Evolutionary conservation across 2,888 invertebrate genomes (phyloP), one percentile per base, ranked within the genome.

Genomic region (Eupithecia tripunctaria): DNA sequence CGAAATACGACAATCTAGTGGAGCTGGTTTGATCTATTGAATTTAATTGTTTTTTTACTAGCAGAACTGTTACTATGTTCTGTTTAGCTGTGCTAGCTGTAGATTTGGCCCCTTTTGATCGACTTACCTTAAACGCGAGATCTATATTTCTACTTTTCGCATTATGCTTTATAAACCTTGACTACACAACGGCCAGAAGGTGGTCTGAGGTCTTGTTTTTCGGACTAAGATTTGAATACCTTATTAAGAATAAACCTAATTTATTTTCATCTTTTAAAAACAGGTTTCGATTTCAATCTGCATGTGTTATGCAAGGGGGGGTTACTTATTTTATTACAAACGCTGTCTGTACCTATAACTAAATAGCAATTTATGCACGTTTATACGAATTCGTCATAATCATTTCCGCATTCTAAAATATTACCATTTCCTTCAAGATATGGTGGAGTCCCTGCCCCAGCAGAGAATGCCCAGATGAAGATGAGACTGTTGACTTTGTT

Each of bases 361-460:
- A 32, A 32, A n/a, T 43, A 43, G 43, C 43, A 47, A 47, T 47
- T 8, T n/a, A 47, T n/a, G n/a, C 47, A 51, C 21, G 3, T 21
- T 51, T 56, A 25, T 56, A 12, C 56, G 56, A 56, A 56, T 60
- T 59, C 60, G 60, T 29, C 29, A 60, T 32, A 4, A 56, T 14
- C 15, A 36, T 62, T 60, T 63, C 56, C 59, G 32, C 15, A 47
- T n/a, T 71, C 60, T 18, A 56, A 59, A 59, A 18, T 32, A 5
- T 51, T 62, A 64, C 18, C 14, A 56, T 47, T 56, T 25, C 43
- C 15, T 82, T 82, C 15, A 84, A 96, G 96, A 96, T 97, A 47
- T 97, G 97, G 97, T 97, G 97, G 97, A 97, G 97, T 84, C 97
- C 97, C 0, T 97, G 97, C 83, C 96, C 97, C 0, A 97, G 97